phyloP scores from a whole-genome alignment of 2,888 invertebrate species.

The Abscondita cerata region DNA sequence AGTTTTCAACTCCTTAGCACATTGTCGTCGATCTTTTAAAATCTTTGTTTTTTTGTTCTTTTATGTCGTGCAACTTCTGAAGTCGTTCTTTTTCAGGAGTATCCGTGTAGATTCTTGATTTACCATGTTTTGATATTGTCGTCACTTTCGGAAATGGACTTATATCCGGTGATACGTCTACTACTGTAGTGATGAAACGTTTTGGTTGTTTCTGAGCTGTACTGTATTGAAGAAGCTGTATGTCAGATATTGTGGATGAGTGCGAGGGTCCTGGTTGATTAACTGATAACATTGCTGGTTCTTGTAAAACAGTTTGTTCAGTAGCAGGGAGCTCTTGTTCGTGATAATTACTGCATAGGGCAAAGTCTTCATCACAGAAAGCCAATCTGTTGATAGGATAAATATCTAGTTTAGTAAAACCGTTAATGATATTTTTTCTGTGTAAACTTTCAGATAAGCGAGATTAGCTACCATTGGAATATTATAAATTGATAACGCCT shows the following conservation, averaged over 20 bases:
- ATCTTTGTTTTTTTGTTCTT: not conserved
- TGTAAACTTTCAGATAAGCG: not conserved
- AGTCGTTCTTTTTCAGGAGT: not conserved
- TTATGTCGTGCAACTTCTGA: not conserved
- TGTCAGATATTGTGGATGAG: not conserved
- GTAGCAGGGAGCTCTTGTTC: not conserved
- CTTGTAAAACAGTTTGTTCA: too few relatives aligned
- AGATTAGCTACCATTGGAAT: not conserved
- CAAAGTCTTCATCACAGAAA: not conserved
- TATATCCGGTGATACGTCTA: too few relatives aligned
- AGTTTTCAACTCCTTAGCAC: not conserved
- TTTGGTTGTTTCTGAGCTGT: not conserved
- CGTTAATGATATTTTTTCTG: not conserved
- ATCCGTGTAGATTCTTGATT: not conserved
- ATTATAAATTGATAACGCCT: too few relatives aligned
- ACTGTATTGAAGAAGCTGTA: not conserved
- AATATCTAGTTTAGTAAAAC: too few relatives aligned
- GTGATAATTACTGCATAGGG: not conserved
- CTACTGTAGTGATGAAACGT: not conserved
- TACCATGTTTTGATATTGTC: not conserved
- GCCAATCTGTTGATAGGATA: not conserved
- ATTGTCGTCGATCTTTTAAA: not conserved
- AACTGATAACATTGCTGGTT: too few relatives aligned
- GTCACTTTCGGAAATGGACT: not conserved
- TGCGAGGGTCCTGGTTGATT: too few relatives aligned